A percentile compares a stretch with the other conserved stretches of the same genome.
phyloP scores from a whole-genome alignment of 2,113 vertebrate species.

The Silurus asotus region DNA sequence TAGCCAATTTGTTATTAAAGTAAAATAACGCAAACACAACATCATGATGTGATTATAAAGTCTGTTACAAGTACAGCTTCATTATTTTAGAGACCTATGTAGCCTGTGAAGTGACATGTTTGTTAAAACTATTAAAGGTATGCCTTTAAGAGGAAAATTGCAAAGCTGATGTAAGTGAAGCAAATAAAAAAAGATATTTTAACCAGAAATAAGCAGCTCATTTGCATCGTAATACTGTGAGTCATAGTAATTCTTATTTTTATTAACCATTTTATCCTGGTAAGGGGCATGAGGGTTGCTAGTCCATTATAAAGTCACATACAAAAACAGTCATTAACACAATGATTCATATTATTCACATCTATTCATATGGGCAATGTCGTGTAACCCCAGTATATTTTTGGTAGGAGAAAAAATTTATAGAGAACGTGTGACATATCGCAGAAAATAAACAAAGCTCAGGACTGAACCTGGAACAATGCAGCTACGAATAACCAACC shows the following conservation, averaged over 20 bases:
- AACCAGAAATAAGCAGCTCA: neutral
- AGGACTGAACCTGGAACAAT: neutral
- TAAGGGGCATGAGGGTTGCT: neutral
- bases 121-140: neutral
- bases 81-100: neutral
- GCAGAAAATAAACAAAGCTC: neutral
- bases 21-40: neutral
- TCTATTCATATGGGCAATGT: neutral
- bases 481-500: neutral
- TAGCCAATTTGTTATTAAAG: neutral
- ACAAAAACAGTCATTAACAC: neutral
- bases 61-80: neutral
- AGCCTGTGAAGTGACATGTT: neutral
- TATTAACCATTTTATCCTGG: neutral
- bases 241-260: neutral
- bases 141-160: neutral
- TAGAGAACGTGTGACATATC: neutral
- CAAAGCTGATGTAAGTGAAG: neutral
- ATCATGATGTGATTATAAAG: neutral
- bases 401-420: neutral
- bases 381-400: neutral
- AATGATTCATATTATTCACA: slow-evolving; percentile 17
- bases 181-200: neutral
- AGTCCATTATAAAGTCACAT: neutral
- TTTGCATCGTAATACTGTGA: neutral